Conservation (phyloP, 2,113 vertebrate species). For the Polypterus bichir region DNA sequence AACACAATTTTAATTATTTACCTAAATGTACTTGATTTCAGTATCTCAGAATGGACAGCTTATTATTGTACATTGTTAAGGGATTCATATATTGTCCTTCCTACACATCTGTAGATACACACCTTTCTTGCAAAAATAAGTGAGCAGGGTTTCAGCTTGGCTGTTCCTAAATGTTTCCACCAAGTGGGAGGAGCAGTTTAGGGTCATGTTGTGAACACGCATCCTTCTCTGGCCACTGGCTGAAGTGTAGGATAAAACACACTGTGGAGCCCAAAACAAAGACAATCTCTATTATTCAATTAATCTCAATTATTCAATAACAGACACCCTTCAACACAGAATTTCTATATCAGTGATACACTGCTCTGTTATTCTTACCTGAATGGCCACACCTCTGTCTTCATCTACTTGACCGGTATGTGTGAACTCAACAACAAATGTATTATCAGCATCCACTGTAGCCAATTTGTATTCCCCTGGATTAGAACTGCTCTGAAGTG, state of each 20-base stretch:
- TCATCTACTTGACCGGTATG: constrained; percentile 46
- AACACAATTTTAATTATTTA: too few species aligned
- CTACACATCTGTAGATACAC: constrained; percentile 3
- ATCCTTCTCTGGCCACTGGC: constrained; percentile 35
- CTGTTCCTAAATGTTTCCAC: constrained; percentile 49
- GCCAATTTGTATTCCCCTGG: constrained; percentile 41
- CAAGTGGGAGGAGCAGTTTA: constrained; percentile 41
- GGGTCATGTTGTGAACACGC: constrained; percentile 43
- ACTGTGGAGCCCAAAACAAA: constrained; percentile 24
- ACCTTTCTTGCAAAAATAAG: constrained; percentile 60
- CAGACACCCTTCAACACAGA: background rate
- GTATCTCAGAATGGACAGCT: too few species aligned
- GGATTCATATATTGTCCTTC: too few species aligned
- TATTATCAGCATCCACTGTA: constrained; percentile 37
- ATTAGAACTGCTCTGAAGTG: constrained; percentile 29
- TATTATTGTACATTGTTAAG: too few species aligned
- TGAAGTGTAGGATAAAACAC: constrained; percentile 39
- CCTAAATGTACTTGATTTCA: too few species aligned
- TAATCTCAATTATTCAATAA: background rate
- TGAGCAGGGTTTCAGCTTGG: constrained; percentile 52
- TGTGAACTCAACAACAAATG: constrained; percentile 44
- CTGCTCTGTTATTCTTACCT: constrained; percentile 28
- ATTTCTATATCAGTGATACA: background rate
- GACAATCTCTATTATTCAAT: background rate
- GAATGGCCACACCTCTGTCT: constrained; percentile 37